Conservation (phyloP, 1,140 invertebrate genomes). For the Aphelenchoides fujianensis region DNA sequence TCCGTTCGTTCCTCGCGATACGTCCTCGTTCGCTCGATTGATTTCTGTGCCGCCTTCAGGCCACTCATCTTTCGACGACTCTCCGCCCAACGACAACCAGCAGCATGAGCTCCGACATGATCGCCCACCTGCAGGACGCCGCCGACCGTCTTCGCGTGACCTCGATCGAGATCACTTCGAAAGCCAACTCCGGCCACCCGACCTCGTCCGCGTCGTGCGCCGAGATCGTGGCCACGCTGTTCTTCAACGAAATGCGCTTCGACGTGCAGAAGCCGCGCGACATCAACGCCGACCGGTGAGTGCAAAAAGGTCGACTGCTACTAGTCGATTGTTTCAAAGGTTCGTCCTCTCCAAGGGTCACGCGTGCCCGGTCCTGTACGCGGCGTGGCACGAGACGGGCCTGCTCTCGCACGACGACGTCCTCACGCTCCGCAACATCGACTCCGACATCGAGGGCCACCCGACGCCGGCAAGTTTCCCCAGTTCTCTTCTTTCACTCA, state of each 20-base stretch:
- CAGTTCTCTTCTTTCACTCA: not conserved
- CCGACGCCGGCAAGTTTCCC: slow-evolving; percentile 76
- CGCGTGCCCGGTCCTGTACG: slow-evolving; percentile 92
- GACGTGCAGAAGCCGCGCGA: slow-evolving; percentile 79
- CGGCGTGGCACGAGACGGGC: slow-evolving; percentile 94
- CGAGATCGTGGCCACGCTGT: slow-evolving; percentile 95
- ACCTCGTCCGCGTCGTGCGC: slow-evolving; percentile 98
- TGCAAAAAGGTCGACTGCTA: too few species aligned
- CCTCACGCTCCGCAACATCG: slow-evolving; percentile 83
- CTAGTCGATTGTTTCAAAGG: too few species aligned
- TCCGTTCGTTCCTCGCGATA: too few species aligned
- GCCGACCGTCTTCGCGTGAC: slow-evolving; percentile 88
- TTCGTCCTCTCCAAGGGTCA: slow-evolving; percentile 86
- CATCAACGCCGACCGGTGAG: slow-evolving; percentile 73
- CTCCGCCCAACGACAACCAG: not conserved
- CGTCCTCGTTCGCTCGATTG: too few species aligned
- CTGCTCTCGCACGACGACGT: slow-evolving; percentile 81
- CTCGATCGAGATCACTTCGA: slow-evolving; percentile 82
- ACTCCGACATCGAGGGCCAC: slow-evolving; percentile 82
- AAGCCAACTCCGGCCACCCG: slow-evolving; percentile 93
- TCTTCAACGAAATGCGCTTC: slow-evolving; percentile 95
- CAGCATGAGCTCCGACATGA: slow-evolving; percentile 10
- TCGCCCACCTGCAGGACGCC: slow-evolving; percentile 73
- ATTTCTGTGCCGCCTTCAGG: too few species aligned
- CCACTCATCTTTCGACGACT: too few species aligned